Evolutionary conservation across 2,113 vertebrate genomes (phyloP).

Genomic region (Brachyhypopomus occidentalis): DNA sequence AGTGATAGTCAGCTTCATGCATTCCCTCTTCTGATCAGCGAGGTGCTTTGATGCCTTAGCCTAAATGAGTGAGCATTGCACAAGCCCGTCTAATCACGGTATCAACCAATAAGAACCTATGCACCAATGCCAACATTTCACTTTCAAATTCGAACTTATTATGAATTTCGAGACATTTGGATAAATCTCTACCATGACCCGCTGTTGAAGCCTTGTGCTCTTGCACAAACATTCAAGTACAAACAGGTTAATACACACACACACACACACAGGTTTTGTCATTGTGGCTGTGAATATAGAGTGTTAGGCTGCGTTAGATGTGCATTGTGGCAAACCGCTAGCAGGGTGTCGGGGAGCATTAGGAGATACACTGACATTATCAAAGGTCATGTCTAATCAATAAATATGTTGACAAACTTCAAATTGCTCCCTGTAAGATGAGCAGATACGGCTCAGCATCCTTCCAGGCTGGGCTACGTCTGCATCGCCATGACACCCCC

Average conservation of each 20-base stretch:
- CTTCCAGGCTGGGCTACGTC: constrained; percentile 30
- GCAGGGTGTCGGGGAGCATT: constrained; percentile 19
- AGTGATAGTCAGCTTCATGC: background rate
- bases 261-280: constrained; percentile 6
- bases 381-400: constrained; percentile 59
- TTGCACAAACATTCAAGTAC: too few species aligned
- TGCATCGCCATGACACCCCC: constrained; percentile 4
- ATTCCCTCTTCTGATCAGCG: background rate
- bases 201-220: too few species aligned
- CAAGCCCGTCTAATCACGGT: too few species aligned
- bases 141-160: too few species aligned
- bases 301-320: constrained; percentile 22
- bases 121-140: background rate
- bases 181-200: too few species aligned
- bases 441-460: constrained; percentile 38
- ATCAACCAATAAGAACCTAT: background rate
- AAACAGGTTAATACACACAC: constrained; percentile 4
- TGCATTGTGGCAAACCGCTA: constrained; percentile 10
- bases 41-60: background rate
- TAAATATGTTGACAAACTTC: constrained; percentile 53
- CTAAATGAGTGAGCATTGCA: background rate
- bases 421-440: constrained; percentile 48
- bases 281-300: constrained; percentile 11
- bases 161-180: too few species aligned
- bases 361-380: constrained; percentile 51